Base-by-base conservation (phyloP, 2,888 invertebrate genomes). In the Patella depressa region DNA sequence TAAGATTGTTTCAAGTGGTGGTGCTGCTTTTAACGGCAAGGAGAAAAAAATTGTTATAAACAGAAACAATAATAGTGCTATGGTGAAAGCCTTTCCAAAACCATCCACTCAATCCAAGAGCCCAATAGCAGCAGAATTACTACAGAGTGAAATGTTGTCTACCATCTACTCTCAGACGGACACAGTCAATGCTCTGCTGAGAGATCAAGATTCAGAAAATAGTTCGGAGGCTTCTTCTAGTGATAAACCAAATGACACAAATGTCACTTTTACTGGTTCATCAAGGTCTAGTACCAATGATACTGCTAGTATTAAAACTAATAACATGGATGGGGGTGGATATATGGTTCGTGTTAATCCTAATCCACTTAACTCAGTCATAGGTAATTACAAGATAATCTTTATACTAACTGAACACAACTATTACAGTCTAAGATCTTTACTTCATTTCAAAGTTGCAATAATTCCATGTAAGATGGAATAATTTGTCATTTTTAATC, bases 131-230 rank as follows among this genome's bases (percentile, higher is more conserved):
- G 19, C 65, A n/a, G 65, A 65, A 19, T 24, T 65, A 65, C 24
- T 65, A 65, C 65, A 65, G 14, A 65, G 65, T 65, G 65, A 65
- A 15, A 74, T 80, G 17, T 65, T 80, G 53, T 72, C 78, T 24
- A 78, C 74, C 57, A 72, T 80, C 57, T 80, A 77, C 74, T 75
- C 78, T 24, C 80, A 80, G 76, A 77, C 75, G 24, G 71, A 78
- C 29, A 75, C 71, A 4, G 80, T 78, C 24, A 80, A 80, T 65
- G 57, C 54, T 24, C 15, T 75, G 2, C 53, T 75, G 19, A 29
- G 69, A 24, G 34, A 70, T n/a, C 75, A 75, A 70, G 73, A 71
- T 11, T 53, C 74, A 17, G 75, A 73, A 53, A 75, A 72, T 53
- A 75, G 75, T 19, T 24, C 19, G 11, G 17, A 34, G 19, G 34